Evolutionary conservation across 2,797 vertebrate species (phyloP).

Genomic region (Smutsia gigantea): DNA sequence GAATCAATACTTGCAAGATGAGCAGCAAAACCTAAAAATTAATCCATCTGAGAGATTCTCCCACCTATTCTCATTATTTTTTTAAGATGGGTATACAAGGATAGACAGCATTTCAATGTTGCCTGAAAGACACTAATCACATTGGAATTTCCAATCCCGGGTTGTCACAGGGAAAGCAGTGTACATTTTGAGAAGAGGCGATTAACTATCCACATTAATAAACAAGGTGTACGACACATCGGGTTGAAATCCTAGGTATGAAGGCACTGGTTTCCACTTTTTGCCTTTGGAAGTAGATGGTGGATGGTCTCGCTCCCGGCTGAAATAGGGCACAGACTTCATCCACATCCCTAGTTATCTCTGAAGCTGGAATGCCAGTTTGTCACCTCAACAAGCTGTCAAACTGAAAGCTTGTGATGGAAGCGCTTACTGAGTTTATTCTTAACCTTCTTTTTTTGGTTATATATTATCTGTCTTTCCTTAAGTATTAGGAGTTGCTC

Average conservation of each 20-base stretch:
- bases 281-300: background rate
- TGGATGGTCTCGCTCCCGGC: background rate
- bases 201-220: background rate
- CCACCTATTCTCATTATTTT: background rate
- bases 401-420: background rate
- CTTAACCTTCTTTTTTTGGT: conserved; percentile 8
- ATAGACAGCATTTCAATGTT: background rate
- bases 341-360: conserved; percentile 43
- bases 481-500: conserved; percentile 29
- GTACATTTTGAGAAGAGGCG: background rate
- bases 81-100: background rate
- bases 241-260: background rate
- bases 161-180: background rate
- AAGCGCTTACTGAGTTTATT: conserved; percentile 53
- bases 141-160: background rate
- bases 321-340: conserved; percentile 57
- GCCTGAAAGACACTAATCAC: background rate
- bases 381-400: background rate
- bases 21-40: background rate
- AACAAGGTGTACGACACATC: background rate
- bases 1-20: background rate
- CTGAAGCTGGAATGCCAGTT: conserved; percentile 35
- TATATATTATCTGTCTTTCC: conserved; percentile 12
- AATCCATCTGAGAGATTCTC: background rate
- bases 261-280: background rate